Conservation (phyloP, 2,888 invertebrate genomes). For the Aethes cnicana region DNA sequence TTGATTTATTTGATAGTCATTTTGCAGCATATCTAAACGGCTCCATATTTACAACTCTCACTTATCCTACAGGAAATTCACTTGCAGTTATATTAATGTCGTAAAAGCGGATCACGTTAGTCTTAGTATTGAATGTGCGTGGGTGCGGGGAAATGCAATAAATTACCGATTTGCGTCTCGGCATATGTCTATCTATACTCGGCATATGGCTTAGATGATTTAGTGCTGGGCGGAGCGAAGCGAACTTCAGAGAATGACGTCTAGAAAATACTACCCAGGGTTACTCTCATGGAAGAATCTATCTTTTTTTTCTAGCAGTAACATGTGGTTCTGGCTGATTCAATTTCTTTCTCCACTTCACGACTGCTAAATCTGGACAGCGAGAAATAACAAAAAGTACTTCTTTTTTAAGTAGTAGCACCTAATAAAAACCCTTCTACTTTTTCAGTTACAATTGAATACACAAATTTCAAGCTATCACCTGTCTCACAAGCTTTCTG, state of each 20-base stretch:
- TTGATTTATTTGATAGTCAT: constrained; percentile 15
- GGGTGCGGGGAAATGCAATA: constrained; percentile 59
- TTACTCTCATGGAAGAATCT: too few species aligned
- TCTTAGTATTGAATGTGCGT: constrained; percentile 54
- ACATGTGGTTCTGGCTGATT: too few species aligned
- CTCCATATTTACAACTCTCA: constrained; percentile 37
- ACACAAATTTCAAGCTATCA: too few species aligned
- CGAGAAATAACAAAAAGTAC: too few species aligned
- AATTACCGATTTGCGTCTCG: constrained; percentile 52
- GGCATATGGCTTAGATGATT: constrained; percentile 59
- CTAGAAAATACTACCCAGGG: constrained; percentile 12
- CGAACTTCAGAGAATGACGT: constrained; percentile 36
- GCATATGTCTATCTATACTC: too few species aligned
- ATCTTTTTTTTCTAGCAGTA: too few species aligned
- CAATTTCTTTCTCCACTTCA: too few species aligned
- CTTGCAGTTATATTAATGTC: constrained; percentile 54
- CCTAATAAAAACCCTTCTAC: too few species aligned
- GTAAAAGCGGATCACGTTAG: constrained; percentile 57
- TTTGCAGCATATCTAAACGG: constrained; percentile 16
- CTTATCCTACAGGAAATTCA: constrained; percentile 43
- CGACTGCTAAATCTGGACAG: too few species aligned
- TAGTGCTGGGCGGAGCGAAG: constrained; percentile 46
- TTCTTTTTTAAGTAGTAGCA: too few species aligned
- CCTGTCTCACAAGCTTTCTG: too few species aligned
- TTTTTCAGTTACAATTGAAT: too few species aligned